Conservation (phyloP, 2,888 invertebrate species). For the Crepidodera aurea region DNA sequence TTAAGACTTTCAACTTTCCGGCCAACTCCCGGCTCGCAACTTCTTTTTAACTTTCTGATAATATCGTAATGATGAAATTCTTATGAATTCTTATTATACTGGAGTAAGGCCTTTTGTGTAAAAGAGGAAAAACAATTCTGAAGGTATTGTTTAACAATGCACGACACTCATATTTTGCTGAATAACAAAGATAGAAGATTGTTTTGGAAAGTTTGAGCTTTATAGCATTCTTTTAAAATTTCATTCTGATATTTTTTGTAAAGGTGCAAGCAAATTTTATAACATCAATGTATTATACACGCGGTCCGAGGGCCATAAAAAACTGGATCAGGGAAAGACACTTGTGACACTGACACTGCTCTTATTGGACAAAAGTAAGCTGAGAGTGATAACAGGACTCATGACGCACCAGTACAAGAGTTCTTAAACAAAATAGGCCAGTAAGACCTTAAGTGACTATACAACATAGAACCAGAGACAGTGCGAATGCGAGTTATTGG, state of each 20-base stretch:
- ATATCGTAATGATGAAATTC: constrained; percentile 58
- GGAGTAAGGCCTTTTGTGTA: constrained; percentile 29
- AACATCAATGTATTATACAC: too few species aligned
- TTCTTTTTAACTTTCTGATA: constrained; percentile 30
- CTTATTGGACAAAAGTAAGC: too few species aligned
- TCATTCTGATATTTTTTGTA: constrained; percentile 48
- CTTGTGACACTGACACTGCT: too few species aligned
- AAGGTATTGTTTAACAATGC: constrained; percentile 54
- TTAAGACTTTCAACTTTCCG: constrained; percentile 24
- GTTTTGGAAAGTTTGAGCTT: constrained; percentile 52
- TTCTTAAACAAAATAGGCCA: too few species aligned
- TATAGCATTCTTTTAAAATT: constrained; percentile 52
- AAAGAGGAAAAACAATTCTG: constrained; percentile 50
- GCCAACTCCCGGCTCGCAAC: constrained; percentile 10
- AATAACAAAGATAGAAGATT: constrained; percentile 56
- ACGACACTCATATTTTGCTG: constrained; percentile 37
- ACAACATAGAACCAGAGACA: too few species aligned
- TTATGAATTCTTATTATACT: constrained; percentile 57
- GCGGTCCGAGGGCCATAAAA: too few species aligned
- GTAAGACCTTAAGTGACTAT: too few species aligned
- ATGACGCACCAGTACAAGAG: too few species aligned
- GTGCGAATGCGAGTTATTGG: too few species aligned
- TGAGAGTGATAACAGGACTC: too few species aligned
- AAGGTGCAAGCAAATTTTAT: neutral
- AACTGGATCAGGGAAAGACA: too few species aligned